These are phyloP conservation scores for Otus sunia DNA, from an alignment of 2,113 vertebrate genomes.

Conservation along the genomic window DNA sequence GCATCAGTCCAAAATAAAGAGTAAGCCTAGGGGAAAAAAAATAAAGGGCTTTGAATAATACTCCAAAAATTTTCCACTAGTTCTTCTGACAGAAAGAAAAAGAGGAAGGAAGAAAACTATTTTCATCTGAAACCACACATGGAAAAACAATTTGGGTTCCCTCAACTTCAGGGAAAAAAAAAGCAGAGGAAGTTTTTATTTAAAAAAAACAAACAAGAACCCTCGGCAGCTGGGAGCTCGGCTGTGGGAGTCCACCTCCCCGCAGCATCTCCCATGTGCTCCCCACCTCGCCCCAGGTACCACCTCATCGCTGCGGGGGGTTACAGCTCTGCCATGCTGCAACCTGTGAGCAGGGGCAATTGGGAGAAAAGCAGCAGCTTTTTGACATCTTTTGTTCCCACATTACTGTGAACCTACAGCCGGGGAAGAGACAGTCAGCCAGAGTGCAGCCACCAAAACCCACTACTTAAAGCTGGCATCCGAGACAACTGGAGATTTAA, in stretches of 20 bases:
- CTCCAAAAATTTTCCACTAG: background rate
- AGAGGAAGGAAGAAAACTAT: slow-evolving; percentile 1
- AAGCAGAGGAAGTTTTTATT: background rate
- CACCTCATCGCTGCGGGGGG: fast-evolving
- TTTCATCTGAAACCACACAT: background rate
- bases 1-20: slow-evolving; percentile 31
- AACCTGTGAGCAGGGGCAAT: background rate
- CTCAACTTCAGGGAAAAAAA: background rate
- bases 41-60: background rate
- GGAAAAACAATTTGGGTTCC: background rate
- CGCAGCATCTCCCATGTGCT: fast-evolving
- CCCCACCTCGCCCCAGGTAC: fast-evolving
- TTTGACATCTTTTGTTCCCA: background rate
- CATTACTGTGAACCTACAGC: background rate
- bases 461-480: background rate
- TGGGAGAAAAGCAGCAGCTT: fast-evolving
- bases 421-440: fast-evolving
- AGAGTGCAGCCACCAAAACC: fast-evolving
- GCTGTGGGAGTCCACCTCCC: background rate
- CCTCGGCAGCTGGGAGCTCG: fast-evolving
- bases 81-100: background rate
- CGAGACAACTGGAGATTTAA: background rate
- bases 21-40: background rate
- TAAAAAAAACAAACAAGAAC: background rate
- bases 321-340: background rate